Evolutionary conservation across 2,797 vertebrate species (phyloP).

Genomic region (Anguilla anguilla): DNA sequence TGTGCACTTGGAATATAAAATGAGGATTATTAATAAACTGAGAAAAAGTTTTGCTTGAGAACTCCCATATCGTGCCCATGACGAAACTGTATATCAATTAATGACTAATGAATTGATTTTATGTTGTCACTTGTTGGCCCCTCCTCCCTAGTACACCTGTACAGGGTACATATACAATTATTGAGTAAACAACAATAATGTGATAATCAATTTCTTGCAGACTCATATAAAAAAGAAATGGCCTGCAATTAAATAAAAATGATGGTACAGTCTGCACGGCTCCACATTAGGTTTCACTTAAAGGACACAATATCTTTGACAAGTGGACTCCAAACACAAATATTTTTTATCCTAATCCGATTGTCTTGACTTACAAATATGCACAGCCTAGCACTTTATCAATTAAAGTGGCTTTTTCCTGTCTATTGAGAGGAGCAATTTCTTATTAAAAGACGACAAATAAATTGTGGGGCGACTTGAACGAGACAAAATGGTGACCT

Average conservation of each 20-base stretch:
- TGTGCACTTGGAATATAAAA: slow-evolving; percentile 18
- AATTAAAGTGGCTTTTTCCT: slow-evolving; percentile 46
- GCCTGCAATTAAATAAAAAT: slow-evolving; percentile 43
- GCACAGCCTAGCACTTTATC: slow-evolving; percentile 42
- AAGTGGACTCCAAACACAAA: slow-evolving; percentile 45
- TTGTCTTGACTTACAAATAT: slow-evolving; percentile 53
- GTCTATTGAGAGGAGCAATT: slow-evolving; percentile 14
- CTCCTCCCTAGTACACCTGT: not conserved
- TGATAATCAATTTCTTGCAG: slow-evolving; percentile 46
- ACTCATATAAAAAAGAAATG: slow-evolving; percentile 40
- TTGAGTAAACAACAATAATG: slow-evolving; percentile 7
- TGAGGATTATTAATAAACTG: not conserved
- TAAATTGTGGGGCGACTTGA: not conserved
- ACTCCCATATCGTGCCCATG: not conserved
- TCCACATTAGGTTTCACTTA: slow-evolving; percentile 41
- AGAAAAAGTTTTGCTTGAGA: slow-evolving; percentile 8
- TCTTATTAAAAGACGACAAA: slow-evolving; percentile 16
- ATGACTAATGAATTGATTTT: not conserved
- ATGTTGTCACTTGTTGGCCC: not conserved
- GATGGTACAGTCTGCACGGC: slow-evolving; percentile 37
- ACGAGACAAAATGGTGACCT: slow-evolving; percentile 42
- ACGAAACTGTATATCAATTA: not conserved
- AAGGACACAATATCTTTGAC: slow-evolving; percentile 47
- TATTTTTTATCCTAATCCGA: slow-evolving; percentile 48
- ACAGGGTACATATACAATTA: not conserved